These are phyloP conservation scores for Holcopasites calliopsidis DNA, from an alignment of 1,140 invertebrate genomes.

Conservation along the genomic window DNA sequence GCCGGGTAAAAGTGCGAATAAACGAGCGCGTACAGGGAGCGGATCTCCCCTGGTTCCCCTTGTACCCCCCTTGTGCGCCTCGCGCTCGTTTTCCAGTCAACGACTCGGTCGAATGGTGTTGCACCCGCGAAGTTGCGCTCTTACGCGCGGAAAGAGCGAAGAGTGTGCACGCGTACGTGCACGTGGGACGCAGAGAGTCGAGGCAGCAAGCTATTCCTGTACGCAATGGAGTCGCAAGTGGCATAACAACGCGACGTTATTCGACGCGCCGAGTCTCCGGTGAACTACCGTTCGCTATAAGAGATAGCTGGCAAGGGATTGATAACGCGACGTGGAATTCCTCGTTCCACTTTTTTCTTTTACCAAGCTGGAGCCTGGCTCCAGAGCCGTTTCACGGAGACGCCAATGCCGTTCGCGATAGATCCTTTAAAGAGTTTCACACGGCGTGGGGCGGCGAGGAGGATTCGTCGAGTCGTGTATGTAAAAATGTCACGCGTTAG, in stretches of 20 bases:
- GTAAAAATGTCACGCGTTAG: no score
- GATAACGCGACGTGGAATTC: conserved; percentile 2
- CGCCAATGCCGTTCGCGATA: not conserved
- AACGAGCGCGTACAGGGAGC: conserved; percentile 19
- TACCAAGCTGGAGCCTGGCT: no score
- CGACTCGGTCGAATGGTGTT: conserved; percentile 45
- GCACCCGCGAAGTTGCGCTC: conserved; percentile 40
- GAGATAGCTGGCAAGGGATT: not conserved
- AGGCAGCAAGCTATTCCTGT: conserved; percentile 60
- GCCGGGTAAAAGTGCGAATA: conserved; percentile 44
- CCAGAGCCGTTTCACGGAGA: not conserved
- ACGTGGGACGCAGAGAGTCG: conserved; percentile 12
- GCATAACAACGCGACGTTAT: conserved; percentile 63
- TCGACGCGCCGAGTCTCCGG: conserved; percentile 21
- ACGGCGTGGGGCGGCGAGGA: no score
- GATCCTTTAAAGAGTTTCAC: not conserved
- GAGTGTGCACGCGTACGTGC: conserved; percentile 33
- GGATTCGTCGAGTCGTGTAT: conserved; percentile 16
- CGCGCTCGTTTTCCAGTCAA: conserved; percentile 50
- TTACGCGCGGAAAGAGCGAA: conserved; percentile 54
- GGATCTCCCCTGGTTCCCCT: not conserved
- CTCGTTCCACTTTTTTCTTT: conserved; percentile 4
- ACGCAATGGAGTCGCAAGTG: conserved; percentile 50
- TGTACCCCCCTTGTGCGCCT: not conserved
- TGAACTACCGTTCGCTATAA: conserved; percentile 3